These are phyloP conservation scores for Nothoprocta pentlandii DNA, from an alignment of 2,113 vertebrate genomes.

Conservation along the genomic window DNA sequence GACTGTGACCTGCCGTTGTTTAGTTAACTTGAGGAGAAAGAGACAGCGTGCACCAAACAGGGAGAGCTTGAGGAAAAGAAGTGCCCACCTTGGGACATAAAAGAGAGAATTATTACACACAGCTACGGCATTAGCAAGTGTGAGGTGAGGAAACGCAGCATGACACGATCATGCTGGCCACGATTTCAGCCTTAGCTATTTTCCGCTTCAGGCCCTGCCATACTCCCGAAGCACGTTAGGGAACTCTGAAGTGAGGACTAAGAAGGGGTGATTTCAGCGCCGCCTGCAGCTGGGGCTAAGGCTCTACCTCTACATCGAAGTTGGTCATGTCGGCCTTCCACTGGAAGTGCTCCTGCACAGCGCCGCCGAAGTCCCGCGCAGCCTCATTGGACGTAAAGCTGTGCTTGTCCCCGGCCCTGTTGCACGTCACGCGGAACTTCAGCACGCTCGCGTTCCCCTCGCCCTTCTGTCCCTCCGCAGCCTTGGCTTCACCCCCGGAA, in stretches of 20 bases:
- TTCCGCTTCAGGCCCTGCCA: background rate
- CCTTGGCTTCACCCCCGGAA: background rate
- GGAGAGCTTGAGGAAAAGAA: rapidly evolving
- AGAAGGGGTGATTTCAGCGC: background rate
- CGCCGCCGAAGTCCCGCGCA: conserved; percentile 94
- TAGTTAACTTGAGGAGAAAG: background rate
- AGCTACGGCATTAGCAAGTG: background rate
- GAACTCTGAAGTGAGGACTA: background rate
- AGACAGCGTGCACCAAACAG: background rate
- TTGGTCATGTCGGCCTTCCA: conserved; percentile 99
- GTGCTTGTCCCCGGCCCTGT: conserved; percentile 93
- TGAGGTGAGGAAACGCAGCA: rapidly evolving
- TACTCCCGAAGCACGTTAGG: background rate
- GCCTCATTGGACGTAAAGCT: conserved; percentile 95
- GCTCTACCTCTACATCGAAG: conserved; percentile 94
- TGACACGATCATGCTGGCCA: rapidly evolving
- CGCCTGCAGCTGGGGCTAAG: background rate
- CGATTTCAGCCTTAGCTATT: background rate
- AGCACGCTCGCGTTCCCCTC: conserved; percentile 65
- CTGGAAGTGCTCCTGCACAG: conserved; percentile 93
- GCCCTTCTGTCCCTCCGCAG: background rate
- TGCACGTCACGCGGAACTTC: conserved; percentile 95
- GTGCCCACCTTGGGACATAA: background rate
- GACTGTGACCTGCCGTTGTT: too few relatives aligned
- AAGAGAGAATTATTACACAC: rapidly evolving